phyloP scores from a whole-genome alignment of 2,888 invertebrate species.

The Agrochola macilenta region DNA sequence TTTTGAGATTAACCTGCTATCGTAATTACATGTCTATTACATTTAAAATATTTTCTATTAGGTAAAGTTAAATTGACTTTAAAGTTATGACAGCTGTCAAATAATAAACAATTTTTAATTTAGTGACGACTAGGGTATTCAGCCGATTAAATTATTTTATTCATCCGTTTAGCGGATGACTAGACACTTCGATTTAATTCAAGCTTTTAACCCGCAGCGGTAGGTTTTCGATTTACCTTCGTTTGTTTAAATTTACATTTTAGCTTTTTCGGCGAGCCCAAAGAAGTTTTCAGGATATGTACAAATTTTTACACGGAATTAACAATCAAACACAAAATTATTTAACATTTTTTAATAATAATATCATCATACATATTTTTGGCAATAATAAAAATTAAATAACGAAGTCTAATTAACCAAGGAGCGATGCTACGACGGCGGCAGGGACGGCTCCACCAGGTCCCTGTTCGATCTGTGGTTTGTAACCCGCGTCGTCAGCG shows the following conservation, averaged over 20 bases:
- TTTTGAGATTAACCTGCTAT: too few relatives aligned
- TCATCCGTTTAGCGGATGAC: too few relatives aligned
- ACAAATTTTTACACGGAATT: background rate
- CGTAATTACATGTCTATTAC: too few relatives aligned
- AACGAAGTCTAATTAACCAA: slow-evolving; percentile 55
- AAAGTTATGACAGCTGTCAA: too few relatives aligned
- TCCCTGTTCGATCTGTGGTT: slow-evolving; percentile 76
- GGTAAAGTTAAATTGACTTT: too few relatives aligned
- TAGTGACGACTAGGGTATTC: too few relatives aligned
- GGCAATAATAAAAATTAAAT: slow-evolving; percentile 42
- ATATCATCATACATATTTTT: slow-evolving; percentile 51
- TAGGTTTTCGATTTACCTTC: background rate
- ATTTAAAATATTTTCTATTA: too few relatives aligned
- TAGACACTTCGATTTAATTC: background rate
- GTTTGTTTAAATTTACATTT: background rate
- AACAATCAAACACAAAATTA: slow-evolving; percentile 1
- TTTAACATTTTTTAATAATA: slow-evolving; percentile 26
- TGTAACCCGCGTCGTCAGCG: slow-evolving; percentile 88
- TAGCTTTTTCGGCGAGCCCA: background rate
- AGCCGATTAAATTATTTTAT: too few relatives aligned
- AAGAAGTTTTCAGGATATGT: background rate
- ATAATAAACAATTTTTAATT: too few relatives aligned
- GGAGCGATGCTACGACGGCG: slow-evolving; percentile 60
- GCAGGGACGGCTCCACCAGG: slow-evolving; percentile 67
- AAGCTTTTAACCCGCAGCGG: background rate